Evolutionary conservation across 2,888 invertebrate genomes (phyloP).

Genomic region (Diogma glabrata): DNA sequence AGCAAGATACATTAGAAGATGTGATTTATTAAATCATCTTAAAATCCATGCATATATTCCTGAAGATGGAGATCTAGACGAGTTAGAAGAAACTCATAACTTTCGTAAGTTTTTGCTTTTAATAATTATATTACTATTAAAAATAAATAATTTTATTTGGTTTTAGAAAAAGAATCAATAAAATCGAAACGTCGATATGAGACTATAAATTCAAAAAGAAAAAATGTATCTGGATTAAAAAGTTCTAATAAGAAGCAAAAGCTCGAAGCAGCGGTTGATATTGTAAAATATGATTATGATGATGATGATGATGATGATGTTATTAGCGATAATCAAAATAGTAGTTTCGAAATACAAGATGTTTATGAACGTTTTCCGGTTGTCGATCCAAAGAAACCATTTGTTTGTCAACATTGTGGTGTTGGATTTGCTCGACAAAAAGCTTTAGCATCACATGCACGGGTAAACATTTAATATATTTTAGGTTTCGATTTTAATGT

Average conservation of each 20-base stretch:
- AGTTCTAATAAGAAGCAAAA: not conserved
- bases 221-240: not conserved
- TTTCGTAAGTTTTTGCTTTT: conserved; percentile 1
- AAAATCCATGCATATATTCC: conserved; percentile 71
- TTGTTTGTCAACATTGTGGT: conserved; percentile 66
- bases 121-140: not conserved
- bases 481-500: too few species aligned
- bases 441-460: conserved; percentile 63
- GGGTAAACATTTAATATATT: conserved; percentile 33
- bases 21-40: conserved; percentile 71
- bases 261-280: not conserved
- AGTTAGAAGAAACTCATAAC: conserved; percentile 3
- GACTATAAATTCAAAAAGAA: not conserved
- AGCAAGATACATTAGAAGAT: conserved; percentile 64
- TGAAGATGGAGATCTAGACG: conserved; percentile 36
- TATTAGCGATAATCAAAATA: not conserved
- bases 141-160: not conserved
- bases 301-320: not conserved
- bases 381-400: conserved; percentile 61
- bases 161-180: conserved; percentile 7
- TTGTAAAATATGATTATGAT: conserved; percentile 2
- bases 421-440: conserved; percentile 73
- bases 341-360: not conserved
- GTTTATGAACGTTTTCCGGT: conserved; percentile 38
- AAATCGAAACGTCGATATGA: not conserved